A percentile compares a stretch with the other conserved stretches of the same genome.
Conservation (phyloP, 2,113 vertebrate species). For the Ictidomys tridecemlineatus region DNA sequence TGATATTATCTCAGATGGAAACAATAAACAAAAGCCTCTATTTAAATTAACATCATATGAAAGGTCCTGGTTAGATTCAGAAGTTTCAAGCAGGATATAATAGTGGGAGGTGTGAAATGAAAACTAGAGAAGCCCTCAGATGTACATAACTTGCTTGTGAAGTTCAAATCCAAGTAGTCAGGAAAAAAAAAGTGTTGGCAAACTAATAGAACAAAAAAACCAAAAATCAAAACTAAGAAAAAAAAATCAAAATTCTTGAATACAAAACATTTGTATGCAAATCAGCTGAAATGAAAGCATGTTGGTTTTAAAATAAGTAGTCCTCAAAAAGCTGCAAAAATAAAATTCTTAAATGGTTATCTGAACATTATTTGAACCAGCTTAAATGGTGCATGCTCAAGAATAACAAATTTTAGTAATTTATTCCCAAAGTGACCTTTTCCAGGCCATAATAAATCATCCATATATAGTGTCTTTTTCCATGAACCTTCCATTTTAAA, state of each 20-base stretch:
- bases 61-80: neutral
- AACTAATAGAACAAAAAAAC: constrained; percentile 37
- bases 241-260: neutral
- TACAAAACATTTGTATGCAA: constrained; percentile 63
- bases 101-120: neutral
- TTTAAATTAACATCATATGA: neutral
- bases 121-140: neutral
- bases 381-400: constrained; percentile 55
- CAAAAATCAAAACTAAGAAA: constrained; percentile 47
- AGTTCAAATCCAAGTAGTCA: neutral
- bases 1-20: neutral
- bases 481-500: constrained; percentile 45
- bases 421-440: constrained; percentile 76
- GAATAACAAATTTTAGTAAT: constrained; percentile 74
- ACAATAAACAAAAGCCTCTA: neutral
- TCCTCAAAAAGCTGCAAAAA: constrained; percentile 61
- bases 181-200: neutral
- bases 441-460: constrained; percentile 71
- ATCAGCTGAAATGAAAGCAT: constrained; percentile 58
- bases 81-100: neutral
- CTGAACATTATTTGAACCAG: constrained; percentile 63
- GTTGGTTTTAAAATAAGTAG: constrained; percentile 66
- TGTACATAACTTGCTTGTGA: neutral
- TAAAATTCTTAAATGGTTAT: constrained; percentile 68
- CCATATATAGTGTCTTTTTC: constrained; percentile 43